Conservation (phyloP, 2,113 vertebrate genomes). For the Carassius gibelio region DNA sequence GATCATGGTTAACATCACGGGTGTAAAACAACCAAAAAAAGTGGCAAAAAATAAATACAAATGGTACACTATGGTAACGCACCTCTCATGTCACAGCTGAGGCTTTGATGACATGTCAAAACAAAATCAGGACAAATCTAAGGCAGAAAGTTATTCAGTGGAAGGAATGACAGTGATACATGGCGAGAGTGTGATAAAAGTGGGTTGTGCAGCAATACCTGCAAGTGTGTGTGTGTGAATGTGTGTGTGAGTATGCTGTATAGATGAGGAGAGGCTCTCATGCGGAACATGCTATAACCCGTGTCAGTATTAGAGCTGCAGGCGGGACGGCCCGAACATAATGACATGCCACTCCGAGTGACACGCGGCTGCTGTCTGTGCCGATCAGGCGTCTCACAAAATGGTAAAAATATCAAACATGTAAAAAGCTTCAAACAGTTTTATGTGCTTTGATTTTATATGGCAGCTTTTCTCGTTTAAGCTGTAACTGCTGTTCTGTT, state of each 20-base stretch:
- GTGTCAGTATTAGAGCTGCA: conserved; percentile 52
- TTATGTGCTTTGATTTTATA: conserved; percentile 39
- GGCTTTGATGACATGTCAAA: conserved; percentile 41
- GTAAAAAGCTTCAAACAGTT: conserved; percentile 29
- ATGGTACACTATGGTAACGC: conserved; percentile 17
- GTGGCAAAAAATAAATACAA: not conserved
- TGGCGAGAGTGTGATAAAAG: conserved; percentile 6
- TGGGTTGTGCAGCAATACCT: conserved; percentile 12
- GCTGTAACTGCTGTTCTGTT: not conserved
- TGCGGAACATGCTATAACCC: conserved; percentile 53
- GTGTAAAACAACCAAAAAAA: not conserved
- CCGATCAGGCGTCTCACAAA: conserved; percentile 31
- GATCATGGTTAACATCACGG: not conserved
- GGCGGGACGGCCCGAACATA: conserved; percentile 55
- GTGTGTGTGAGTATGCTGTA: conserved; percentile 33
- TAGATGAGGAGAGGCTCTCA: conserved; percentile 57
- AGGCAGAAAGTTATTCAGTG: conserved; percentile 37
- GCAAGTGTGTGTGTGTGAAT: conserved; percentile 13
- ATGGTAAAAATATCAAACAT: conserved; percentile 43
- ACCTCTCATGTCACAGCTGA: not conserved
- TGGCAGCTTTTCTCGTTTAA: conserved; percentile 15
- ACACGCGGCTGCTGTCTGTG: conserved; percentile 32
- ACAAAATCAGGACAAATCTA: conserved; percentile 42
- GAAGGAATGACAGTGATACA: conserved; percentile 28
- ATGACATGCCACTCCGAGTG: conserved; percentile 58